These are phyloP conservation scores for Ommatoiulus sabulosus DNA, from an alignment of 2,888 invertebrate genomes.

Conservation along the genomic window DNA sequence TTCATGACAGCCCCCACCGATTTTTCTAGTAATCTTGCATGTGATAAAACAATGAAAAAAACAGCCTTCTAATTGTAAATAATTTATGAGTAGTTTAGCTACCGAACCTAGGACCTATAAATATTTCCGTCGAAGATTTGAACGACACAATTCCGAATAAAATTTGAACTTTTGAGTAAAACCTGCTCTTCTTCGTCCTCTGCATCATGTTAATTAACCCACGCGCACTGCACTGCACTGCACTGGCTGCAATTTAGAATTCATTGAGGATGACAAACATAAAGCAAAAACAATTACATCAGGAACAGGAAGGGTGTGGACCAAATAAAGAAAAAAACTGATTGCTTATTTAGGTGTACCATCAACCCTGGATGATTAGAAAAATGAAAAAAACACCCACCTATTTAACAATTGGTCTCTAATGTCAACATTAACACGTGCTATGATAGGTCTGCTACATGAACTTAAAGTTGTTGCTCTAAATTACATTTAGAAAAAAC, in stretches of 20 bases:
- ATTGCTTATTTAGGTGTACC: background rate
- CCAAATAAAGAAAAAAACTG: background rate
- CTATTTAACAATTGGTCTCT: background rate
- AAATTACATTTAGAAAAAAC: background rate
- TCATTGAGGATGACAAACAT: conserved; percentile 4
- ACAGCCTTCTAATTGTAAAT: background rate
- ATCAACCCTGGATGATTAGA: background rate
- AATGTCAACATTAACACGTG: background rate
- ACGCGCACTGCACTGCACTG: background rate
- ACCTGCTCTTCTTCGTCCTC: background rate
- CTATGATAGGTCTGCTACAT: background rate
- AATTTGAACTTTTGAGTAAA: background rate
- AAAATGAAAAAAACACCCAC: background rate
- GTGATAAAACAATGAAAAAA: background rate
- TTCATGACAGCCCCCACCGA: too few species aligned
- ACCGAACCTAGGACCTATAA: background rate
- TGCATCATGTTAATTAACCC: background rate
- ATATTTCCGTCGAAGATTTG: background rate
- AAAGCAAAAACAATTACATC: conserved; percentile 24
- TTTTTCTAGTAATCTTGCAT: background rate
- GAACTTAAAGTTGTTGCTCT: background rate
- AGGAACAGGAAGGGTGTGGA: conserved; percentile 14
- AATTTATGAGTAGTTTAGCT: background rate
- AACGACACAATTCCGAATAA: background rate
- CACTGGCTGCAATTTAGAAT: background rate